Percentiles rank a stretch among this genome's conserved stretches.
phyloP scores from a whole-genome alignment of 2,888 invertebrate genomes.

The Epiblema foenella region DNA sequence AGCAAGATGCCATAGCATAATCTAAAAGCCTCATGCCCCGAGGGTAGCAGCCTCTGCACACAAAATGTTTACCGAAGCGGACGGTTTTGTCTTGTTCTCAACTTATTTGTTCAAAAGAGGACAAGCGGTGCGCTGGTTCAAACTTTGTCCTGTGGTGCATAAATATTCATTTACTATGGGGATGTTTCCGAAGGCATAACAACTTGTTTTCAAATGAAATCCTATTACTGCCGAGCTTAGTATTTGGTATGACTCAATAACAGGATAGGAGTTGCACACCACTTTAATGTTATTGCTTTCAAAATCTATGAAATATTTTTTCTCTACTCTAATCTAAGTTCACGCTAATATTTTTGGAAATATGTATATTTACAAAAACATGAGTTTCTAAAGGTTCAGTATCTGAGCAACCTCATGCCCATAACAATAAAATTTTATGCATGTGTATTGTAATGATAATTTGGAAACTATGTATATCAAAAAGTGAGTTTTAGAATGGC shows the following conservation, averaged over 20 bases:
- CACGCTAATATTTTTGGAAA: too few relatives aligned
- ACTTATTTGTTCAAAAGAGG: constrained; percentile 37
- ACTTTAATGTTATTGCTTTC: too few relatives aligned
- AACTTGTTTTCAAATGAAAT: neutral
- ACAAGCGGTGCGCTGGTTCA: constrained; percentile 17
- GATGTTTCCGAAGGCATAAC: neutral
- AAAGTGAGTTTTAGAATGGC: neutral
- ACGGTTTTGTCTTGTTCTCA: constrained; percentile 26
- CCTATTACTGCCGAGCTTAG: too few relatives aligned
- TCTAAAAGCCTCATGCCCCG: constrained; percentile 18
- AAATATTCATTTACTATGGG: constrained; percentile 1
- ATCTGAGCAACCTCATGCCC: neutral
- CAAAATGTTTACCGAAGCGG: constrained; percentile 32
- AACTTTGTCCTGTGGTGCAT: constrained; percentile 14
- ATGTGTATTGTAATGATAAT: neutral
- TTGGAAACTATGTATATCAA: neutral
- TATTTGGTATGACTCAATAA: too few relatives aligned
- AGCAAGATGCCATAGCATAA: neutral
- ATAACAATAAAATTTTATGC: neutral
- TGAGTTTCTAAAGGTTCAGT: too few relatives aligned
- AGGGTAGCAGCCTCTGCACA: constrained; percentile 30
- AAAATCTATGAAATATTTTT: too few relatives aligned
- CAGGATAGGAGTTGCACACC: too few relatives aligned
- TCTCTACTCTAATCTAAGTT: too few relatives aligned
- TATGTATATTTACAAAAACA: too few relatives aligned